Base-by-base conservation (phyloP, 2,888 invertebrate genomes). In the Drosophila meridionalis region DNA sequence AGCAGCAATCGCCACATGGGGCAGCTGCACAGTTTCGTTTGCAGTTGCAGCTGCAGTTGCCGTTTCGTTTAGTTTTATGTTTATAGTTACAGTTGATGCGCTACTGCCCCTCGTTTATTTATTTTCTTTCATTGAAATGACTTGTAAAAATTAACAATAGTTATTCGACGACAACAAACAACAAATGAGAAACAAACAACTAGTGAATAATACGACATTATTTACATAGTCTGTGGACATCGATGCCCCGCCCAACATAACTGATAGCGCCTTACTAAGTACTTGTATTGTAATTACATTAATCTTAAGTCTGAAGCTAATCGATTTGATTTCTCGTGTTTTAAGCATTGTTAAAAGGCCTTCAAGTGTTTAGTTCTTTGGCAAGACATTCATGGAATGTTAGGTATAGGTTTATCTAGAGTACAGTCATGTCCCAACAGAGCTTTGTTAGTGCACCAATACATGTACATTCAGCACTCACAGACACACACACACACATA, bases 101-200 rank as follows among this genome's bases (percentile, higher is more conserved):
- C 60, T 67, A 56, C 69, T 63, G 68, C 60, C 87, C 55, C 55
- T 52, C 64, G 58, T 75, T 82, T 76, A 72, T 80, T 83, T 85
- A 85, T 86, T 83, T 77, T 80, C 69, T 87, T 38, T 28, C 64
- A 71, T 69, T 77, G 67, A 65, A 73, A 62, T 77, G 83, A 80
- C 75, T 80, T 84, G 88, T 84, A 84, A 67, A 85, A 85, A 78
- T 70, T 83, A 67, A 70, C 81, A 64, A 69, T 86, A 56, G 36
- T 55, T 42, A 64, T 64, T 38, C 14, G 2, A 38, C 38, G 2
- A 36, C 26, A 38, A 40, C 59, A 66, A 57, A 43, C 38, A 52
- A 34, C n/a, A 20, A 20, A 20, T 20, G 20, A 20, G 20, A 20
- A 20, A 20, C 20, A 48, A 30, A 4, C 50, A 62, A 78, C 67